Evolutionary conservation across 1,140 invertebrate species (phyloP), one percentile per base, ranked within the genome.

Genomic region (Drosophila mayri): DNA sequence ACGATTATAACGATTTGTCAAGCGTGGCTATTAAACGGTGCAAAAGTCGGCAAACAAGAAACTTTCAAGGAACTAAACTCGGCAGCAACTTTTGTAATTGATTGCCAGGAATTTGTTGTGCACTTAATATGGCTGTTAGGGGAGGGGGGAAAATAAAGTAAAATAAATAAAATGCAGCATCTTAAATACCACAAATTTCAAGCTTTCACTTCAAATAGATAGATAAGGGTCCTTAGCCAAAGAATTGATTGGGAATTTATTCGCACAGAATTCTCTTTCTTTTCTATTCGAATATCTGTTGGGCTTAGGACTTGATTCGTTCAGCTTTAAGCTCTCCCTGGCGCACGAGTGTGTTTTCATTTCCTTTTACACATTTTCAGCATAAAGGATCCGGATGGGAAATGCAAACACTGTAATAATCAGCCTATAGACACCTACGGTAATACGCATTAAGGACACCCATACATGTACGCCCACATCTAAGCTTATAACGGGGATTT

Each of bases 401-500:
- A 67, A 62, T 44, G 49, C 52, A 76, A 55, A 73, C 58, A 64
- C 38, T 20, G 75, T 58, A 54, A 59, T 79, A 79, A 79, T 63
- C 81, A 72, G 72, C 62, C 59, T 73, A 57, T 55, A 66, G 47
- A 64, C 44, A 71, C 58, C 62, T 72, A 80, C 54, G 72, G 62
- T 72, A 67, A 68, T 64, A 59, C 65, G 63, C 68, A 76, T 81
- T 80, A 75, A 55, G 58, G 18, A 66, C 55, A 35, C 44, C 46
- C 49, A 58, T 35, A 57, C 32, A 55, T 12, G 20, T n/a, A 40
- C 40, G 11, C 37, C 46, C 40, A 54, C 46, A 25, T 47, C 40
- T 59, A 30, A 55, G 79, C 79, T 82, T 82, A 82, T 46, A 66
- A 28, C 32, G 30, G 37, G 28, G 47, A 59, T 81, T 81, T 44